Percentiles rank a stretch among this genome's conserved stretches.
Evolutionary conservation across 2,113 vertebrate genomes (phyloP).

Genomic region (Heteronetta atricapilla): DNA sequence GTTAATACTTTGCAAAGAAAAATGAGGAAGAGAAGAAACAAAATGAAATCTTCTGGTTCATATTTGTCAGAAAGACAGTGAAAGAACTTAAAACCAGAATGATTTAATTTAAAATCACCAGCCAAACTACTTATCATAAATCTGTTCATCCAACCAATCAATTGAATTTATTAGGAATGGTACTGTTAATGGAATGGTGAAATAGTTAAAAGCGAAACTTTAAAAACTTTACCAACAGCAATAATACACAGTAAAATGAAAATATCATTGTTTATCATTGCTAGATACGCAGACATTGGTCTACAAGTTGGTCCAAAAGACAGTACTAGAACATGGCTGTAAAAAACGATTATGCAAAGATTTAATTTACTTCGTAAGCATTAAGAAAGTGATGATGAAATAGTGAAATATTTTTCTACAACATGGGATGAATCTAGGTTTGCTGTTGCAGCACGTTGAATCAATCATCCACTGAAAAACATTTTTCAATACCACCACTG

Average conservation of each 20-base stretch:
- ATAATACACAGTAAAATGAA: neutral
- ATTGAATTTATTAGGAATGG: neutral
- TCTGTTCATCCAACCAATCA: neutral
- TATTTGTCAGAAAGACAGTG: neutral
- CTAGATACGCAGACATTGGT: neutral
- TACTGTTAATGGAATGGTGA: neutral
- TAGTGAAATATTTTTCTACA: neutral
- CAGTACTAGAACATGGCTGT: neutral
- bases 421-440: neutral
- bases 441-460: neutral
- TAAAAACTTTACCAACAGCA: neutral
- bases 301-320: neutral
- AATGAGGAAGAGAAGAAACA: neutral
- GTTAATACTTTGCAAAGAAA: neutral
- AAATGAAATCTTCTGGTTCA: neutral
- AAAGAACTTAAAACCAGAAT: constrained; percentile 1
- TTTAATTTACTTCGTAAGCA: neutral
- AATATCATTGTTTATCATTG: neutral
- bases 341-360: neutral
- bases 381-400: neutral
- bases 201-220: neutral
- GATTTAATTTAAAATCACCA: neutral
- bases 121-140: neutral
- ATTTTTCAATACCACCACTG: neutral
- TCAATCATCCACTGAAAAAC: neutral